Evolutionary conservation across 1,140 invertebrate species (phyloP), one percentile per base, ranked within the genome.

Genomic region (Philopotamus ludificatus): DNA sequence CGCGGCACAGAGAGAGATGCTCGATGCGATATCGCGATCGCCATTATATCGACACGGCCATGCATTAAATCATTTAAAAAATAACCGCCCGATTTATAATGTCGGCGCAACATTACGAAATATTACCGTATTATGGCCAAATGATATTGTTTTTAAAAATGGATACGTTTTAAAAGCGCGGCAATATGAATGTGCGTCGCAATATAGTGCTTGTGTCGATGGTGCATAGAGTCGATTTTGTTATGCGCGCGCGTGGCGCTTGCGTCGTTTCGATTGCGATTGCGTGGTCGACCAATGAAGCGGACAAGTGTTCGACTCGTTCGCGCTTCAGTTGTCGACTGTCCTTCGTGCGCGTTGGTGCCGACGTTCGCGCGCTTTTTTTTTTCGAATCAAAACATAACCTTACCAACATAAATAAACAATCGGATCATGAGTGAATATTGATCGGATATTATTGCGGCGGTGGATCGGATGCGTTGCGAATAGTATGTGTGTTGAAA

Each of bases 241-340:
- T 20, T 21, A 49, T 9, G 23, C 45, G 45, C 45, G 18, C 12
- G 42, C n/a, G 20, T 3, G 21, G 10, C 22, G 51, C 51, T 54
- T 54, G 34, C 7, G 51, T 15, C 51, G 21, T 28, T 44, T 1
- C 3, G 18, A 39, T 8, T 20, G 26, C 1, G 2, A 2, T 7
- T 4, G 18, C 20, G 44, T 42, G 22, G 22, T 54, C 62, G 58
- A 45, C 63, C 58, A 47, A 69, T 69, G 63, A 65, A 65, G 63
- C 63, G 67, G 42, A 25, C 55, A 58, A 65, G 34, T 64, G 61
- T 44, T 57, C 26, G 66, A n/a, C 9, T 16, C 26, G 44, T 62
- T 67, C 59, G 57, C 54, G 18, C 53, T 57, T 68, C 66, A 68
- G 66, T 68, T 68, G 66, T 12, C 44, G 12, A 44, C 26, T 44